Base-by-base conservation (phyloP, 1,140 invertebrate species). In the Bursaphelenchus mucronatus region DNA sequence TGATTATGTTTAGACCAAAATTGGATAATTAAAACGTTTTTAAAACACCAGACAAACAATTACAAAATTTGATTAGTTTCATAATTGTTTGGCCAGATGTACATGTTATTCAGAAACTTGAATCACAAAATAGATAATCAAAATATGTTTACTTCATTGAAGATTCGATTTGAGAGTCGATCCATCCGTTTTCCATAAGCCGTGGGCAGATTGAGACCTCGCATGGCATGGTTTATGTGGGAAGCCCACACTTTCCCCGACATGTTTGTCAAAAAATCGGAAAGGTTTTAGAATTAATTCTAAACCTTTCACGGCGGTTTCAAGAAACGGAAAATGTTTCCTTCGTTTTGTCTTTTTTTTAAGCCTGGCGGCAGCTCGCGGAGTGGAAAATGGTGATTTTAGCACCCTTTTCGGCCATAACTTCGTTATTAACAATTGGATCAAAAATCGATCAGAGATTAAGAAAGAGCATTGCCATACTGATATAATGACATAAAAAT, bases 111-210 rank as follows among this genome's bases (percentile, higher is more conserved):
- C 1, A n/a, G 17, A 46, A 54, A 68, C 56, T 57, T 11, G 49
- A 30, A 30, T 30, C 30, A 30, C 30, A 30, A 30, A 30, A 30
- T 3, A 64, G 17, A 40, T 63, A 64, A 63, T 21, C 2, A 52
- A 69, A 30, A 61, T 55, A 15, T 50, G 69, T 41, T 61, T 13
- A 80, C 79, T 62, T 80, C 78, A 19, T 69, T 72, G 53, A 82
- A 80, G 40, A 80, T 82, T 53, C 74, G 51, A 46, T 77, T 74
- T 21, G 73, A 76, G 41, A 80, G 58, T 55, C 71, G 62, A 49
- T 68, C 71, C 70, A 80, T 80, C 54, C 78, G 63, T 61, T 81
- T 80, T 56, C 77, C 78, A 59, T 80, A 80, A 13, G 67, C 56
- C 8, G 78, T 74, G n/a, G 57, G 52, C 30, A 63, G 44, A 17